Evolutionary conservation across 2,113 vertebrate species (phyloP).

Genomic region (Chiloscyllium plagiosum): DNA sequence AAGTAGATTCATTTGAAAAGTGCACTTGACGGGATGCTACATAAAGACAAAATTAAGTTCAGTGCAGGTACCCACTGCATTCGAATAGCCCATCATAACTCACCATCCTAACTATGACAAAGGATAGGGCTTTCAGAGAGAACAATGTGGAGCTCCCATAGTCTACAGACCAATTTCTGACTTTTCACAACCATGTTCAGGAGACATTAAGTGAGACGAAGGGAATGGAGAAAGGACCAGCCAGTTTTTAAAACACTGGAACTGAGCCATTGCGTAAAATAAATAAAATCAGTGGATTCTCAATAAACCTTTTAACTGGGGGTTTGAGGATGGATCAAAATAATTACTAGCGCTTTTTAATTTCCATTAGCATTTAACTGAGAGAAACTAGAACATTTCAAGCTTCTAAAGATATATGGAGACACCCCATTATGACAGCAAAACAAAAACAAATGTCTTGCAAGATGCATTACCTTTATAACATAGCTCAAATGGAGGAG

Average conservation of each 20-base stretch:
- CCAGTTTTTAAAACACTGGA: neutral
- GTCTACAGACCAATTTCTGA: neutral
- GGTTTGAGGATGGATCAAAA: neutral
- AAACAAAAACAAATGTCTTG: neutral
- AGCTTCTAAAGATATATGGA: neutral
- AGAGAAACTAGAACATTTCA: neutral
- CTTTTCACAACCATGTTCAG: neutral
- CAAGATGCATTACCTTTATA: neutral
- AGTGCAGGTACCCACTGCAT: neutral
- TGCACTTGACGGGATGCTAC: neutral
- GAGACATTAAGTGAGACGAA: neutral
- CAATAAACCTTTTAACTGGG: neutral
- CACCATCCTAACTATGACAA: neutral
- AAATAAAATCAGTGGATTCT: conserved; percentile 23
- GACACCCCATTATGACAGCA: neutral
- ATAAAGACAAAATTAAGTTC: neutral
- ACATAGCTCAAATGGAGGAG: neutral
- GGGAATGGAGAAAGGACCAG: neutral
- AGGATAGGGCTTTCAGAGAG: neutral
- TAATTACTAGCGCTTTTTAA: neutral
- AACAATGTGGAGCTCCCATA: neutral
- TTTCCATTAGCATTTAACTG: neutral
- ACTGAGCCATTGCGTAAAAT: neutral
- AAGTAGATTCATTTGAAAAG: neutral
- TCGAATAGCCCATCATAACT: neutral